A percentile compares a stretch with the other conserved stretches of the same genome.
These are phyloP conservation scores for Dinocampus coccinellae DNA, from an alignment of 2,888 invertebrate genomes.

Conservation along the genomic window DNA sequence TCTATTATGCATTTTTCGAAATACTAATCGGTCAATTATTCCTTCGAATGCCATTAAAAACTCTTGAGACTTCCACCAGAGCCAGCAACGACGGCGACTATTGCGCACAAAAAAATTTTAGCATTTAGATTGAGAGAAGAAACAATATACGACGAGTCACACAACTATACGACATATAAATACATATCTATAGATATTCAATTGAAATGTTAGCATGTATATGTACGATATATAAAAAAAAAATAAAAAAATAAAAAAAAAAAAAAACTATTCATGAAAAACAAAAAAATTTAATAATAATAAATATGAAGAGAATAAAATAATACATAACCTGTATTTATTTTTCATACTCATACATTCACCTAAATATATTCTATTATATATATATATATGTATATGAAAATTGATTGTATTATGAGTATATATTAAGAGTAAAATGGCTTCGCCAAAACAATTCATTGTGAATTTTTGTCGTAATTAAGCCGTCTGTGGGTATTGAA, in stretches of 20 bases:
- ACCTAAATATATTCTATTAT: slow-evolving; percentile 5
- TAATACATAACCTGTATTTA: too few species aligned
- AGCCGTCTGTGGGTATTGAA: slow-evolving; percentile 58
- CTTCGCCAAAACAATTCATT: slow-evolving; percentile 55
- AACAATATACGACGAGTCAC: not conserved
- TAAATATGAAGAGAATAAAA: too few species aligned
- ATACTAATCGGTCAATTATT: slow-evolving; percentile 30
- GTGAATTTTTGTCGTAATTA: slow-evolving; percentile 60
- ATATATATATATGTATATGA: slow-evolving; percentile 19
- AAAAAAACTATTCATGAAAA: too few species aligned
- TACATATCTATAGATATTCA: not conserved
- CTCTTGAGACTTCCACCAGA: slow-evolving; percentile 7
- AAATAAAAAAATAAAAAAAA: too few species aligned
- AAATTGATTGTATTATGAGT: too few species aligned
- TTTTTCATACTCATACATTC: too few species aligned
- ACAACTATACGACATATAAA: not conserved
- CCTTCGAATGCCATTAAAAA: slow-evolving; percentile 5
- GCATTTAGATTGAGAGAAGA: slow-evolving; percentile 17
- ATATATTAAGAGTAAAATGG: slow-evolving; percentile 52
- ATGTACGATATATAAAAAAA: too few species aligned
- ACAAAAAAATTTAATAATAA: too few species aligned
- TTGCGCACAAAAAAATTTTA: slow-evolving; percentile 10
- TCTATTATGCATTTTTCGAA: slow-evolving; percentile 25
- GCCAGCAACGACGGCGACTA: not conserved
- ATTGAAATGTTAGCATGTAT: not conserved